Conservation (phyloP, 2,888 invertebrate species). For the Cheilosia grossa region DNA sequence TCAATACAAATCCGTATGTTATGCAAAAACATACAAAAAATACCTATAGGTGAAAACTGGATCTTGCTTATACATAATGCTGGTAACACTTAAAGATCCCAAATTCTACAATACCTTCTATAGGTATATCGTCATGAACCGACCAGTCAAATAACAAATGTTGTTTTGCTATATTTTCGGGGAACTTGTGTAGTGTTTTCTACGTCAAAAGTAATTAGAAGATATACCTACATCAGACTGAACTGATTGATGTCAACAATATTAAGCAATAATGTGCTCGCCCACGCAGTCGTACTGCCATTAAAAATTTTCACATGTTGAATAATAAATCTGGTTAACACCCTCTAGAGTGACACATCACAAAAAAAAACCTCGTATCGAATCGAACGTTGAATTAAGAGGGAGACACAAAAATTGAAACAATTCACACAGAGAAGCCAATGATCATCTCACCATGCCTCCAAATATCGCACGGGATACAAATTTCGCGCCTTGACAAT, state of each 20-base stretch:
- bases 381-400: background rate
- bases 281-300: background rate
- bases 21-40: too few species aligned
- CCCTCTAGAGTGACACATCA: background rate
- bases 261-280: conserved; percentile 1
- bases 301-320: conserved; percentile 12
- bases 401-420: conserved; percentile 5
- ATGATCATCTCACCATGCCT: conserved; percentile 49
- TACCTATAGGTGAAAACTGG: too few species aligned
- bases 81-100: too few species aligned
- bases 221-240: background rate
- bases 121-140: too few species aligned
- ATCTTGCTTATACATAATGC: too few species aligned
- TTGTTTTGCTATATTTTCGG: background rate
- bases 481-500: conserved; percentile 33
- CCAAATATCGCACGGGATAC: conserved; percentile 34
- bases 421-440: conserved; percentile 27
- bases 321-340: conserved; percentile 36
- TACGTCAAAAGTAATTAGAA: background rate
- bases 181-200: background rate
- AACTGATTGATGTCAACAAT: background rate
- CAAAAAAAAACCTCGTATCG: conserved; percentile 10
- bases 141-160: too few species aligned
- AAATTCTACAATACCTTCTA: too few species aligned
- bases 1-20: too few species aligned